Evolutionary conservation across 2,888 invertebrate genomes (phyloP), one percentile per base, ranked within the genome.

Genomic region (Tineola bisselliella): DNA sequence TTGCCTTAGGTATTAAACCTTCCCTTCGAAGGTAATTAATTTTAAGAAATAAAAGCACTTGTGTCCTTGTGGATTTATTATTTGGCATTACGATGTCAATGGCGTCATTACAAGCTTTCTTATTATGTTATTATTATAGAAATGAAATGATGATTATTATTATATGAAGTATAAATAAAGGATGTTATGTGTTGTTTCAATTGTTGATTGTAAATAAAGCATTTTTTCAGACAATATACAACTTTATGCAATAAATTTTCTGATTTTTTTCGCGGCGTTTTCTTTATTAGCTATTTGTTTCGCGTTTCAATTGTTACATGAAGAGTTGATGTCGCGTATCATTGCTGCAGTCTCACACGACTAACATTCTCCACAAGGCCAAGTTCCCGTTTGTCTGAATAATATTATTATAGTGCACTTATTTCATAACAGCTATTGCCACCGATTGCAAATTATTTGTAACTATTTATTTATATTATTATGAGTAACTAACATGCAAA

Each of bases 281-380:
- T 73, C 81, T 83, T 82, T 70, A 68, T 71, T 73, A 71, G 70
- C 68, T 70, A 69, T 31, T 44, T 64, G 65, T 59, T 74, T 63
- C 81, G 83, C 78, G 81, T 61, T 71, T 66, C 66, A 65, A 54
- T 15, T 61, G 19, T 60, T 10, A 44, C 5, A 52, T 33, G 43
- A 60, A 81, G 77, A 83, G 87, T 87, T 84, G 87, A 87, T 87
- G 87, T 84, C 84, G 87, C 86, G 86, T 72, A 74, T 54, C 54
- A 54, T 58, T 38, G 71, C 74, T 79, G 81, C 81, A 84, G 82
- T 78, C 87, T 86, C 80, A 86, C 84, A 86, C 75, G 74, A 88
- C 87, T 87, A 87, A 87, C 86, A 79, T 63, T 73, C 83, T 87
- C 88, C 87, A 87, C 88, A 87, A 88, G 88, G 88, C 87, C 88